These are phyloP conservation scores for Zingel zingel DNA, from an alignment of 2,113 vertebrate genomes.

Conservation along the genomic window DNA sequence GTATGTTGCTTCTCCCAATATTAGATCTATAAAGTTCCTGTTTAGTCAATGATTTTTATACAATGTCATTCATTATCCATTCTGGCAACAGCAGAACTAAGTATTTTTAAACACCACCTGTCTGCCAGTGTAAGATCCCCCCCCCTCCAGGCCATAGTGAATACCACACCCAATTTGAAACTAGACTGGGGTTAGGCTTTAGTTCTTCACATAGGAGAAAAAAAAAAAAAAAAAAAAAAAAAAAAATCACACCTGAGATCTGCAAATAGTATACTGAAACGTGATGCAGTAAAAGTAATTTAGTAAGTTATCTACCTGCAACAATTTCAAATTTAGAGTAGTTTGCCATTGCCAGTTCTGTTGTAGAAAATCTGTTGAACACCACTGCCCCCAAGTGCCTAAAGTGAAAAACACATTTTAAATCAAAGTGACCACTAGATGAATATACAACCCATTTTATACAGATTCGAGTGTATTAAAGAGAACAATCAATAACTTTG, in stretches of 20 bases:
- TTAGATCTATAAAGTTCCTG: neutral
- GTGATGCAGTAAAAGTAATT: neutral
- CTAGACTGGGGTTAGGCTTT: constrained; percentile 1
- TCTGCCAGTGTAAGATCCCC: constrained; percentile 48
- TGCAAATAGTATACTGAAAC: neutral
- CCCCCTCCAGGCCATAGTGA: constrained; percentile 29
- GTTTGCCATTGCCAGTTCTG: neutral
- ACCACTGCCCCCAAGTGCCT: constrained; percentile 59
- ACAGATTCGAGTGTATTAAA: neutral
- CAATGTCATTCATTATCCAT: neutral
- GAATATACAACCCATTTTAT: neutral
- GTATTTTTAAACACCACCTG: constrained; percentile 80
- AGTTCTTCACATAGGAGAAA: neutral
- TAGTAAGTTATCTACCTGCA: neutral
- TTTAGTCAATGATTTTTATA: neutral
- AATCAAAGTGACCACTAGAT: neutral
- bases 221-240: neutral
- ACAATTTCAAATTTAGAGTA: rapidly evolving
- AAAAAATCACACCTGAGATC: neutral
- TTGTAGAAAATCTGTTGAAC: neutral
- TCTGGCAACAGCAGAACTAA: constrained; percentile 48
- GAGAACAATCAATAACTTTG: neutral
- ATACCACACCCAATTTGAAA: constrained; percentile 68
- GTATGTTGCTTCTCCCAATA: no score
- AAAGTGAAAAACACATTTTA: neutral